Conservation (phyloP, 2,113 vertebrate species). For the Ariopsis seemanni region DNA sequence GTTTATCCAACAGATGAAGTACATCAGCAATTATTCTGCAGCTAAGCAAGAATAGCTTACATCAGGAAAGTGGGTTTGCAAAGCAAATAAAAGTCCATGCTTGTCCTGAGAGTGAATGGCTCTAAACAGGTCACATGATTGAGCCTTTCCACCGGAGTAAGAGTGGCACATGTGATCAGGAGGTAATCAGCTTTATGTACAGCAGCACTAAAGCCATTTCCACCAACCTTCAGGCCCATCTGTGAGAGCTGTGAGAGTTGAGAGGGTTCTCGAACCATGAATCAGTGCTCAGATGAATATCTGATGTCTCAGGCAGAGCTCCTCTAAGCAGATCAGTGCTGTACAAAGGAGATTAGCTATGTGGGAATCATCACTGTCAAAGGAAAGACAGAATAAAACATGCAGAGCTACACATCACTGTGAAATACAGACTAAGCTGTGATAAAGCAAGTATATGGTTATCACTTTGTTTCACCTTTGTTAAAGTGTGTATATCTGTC, state of each 20-base stretch:
- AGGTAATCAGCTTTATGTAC: neutral
- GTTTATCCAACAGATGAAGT: slow-evolving; percentile 39
- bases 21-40: slow-evolving; percentile 16
- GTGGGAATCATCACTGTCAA: slow-evolving; percentile 22
- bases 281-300: slow-evolving; percentile 28
- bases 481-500: neutral
- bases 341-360: slow-evolving; percentile 42
- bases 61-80: neutral
- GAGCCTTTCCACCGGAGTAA: neutral
- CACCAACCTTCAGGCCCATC: neutral
- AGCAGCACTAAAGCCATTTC: neutral
- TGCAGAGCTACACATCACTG: neutral
- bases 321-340: slow-evolving; percentile 26
- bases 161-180: neutral
- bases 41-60: neutral
- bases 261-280: slow-evolving; percentile 12
- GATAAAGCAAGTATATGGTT: slow-evolving; percentile 10
- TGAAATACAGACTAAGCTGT: slow-evolving; percentile 24
- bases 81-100: neutral
- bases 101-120: neutral
- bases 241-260: neutral
- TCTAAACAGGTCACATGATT: neutral
- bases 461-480: neutral
- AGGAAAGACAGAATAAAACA: slow-evolving; percentile 35
- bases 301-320: slow-evolving; percentile 20